These are phyloP conservation scores for Hipparchia sbordonii DNA, from an alignment of 2,888 invertebrate genomes.

Conservation along the genomic window DNA sequence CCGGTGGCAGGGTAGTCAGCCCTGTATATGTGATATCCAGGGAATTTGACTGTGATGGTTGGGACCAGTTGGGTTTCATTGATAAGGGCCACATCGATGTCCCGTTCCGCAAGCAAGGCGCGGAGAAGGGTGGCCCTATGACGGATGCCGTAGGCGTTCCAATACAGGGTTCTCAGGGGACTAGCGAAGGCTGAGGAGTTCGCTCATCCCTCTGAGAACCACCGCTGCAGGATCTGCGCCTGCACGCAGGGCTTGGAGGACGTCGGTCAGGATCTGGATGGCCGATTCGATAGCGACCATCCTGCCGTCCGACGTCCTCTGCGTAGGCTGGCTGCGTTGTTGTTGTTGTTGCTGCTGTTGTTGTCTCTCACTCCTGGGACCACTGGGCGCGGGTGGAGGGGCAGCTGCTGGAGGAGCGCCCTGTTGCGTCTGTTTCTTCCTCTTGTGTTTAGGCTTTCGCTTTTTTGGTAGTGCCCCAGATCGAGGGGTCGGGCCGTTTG, in stretches of 20 bases:
- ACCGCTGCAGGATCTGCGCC: not conserved
- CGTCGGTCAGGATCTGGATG: not conserved
- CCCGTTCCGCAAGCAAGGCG: not conserved
- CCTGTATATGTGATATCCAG: not conserved
- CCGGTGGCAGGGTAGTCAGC: not conserved
- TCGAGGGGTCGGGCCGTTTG: not conserved
- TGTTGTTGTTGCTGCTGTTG: too few relatives aligned
- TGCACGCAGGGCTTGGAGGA: not conserved
- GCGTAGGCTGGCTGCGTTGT: not conserved
- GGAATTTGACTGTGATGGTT: not conserved
- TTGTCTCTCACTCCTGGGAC: too few relatives aligned
- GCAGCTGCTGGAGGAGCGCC: not conserved
- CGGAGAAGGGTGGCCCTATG: not conserved
- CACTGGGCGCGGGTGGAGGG: not conserved
- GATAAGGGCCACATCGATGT: not conserved
- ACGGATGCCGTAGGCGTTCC: not conserved
- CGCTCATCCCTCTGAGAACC: constrained; percentile 7
- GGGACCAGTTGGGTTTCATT: not conserved
- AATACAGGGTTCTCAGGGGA: not conserved
- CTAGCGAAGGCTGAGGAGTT: not conserved
- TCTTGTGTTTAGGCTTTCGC: not conserved
- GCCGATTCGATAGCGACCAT: not conserved
- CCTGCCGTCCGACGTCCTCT: not conserved
- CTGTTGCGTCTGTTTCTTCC: not conserved
- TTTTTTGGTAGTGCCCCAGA: not conserved